phyloP scores from a whole-genome alignment of 2,797 vertebrate species.

The Picus viridis region DNA sequence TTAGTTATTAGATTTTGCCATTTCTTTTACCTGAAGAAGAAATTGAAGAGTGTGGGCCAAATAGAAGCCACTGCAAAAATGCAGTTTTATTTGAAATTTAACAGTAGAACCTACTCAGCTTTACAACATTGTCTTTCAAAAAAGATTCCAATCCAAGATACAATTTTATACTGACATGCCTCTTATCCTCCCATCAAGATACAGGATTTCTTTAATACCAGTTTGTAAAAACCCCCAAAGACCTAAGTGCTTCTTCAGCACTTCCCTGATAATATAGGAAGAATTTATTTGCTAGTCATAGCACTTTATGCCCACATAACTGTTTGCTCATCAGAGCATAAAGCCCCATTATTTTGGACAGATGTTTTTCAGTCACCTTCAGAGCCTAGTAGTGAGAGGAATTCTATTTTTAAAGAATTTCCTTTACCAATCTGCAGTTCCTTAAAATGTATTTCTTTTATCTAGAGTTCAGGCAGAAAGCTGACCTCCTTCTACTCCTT shows the following conservation, averaged over 20 bases:
- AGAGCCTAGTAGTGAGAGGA: background rate
- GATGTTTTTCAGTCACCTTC: background rate
- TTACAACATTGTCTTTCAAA: background rate
- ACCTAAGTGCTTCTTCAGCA: slow-evolving; percentile 9
- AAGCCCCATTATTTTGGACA: slow-evolving; percentile 6
- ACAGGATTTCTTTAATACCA: slow-evolving; percentile 15
- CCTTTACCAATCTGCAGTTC: background rate
- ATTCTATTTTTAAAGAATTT: slow-evolving; percentile 8
- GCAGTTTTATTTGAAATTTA: background rate
- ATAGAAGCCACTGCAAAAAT: background rate
- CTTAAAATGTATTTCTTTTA: background rate
- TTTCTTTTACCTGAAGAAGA: background rate
- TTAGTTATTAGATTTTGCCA: background rate
- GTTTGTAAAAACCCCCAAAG: slow-evolving; percentile 37
- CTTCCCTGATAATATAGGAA: slow-evolving; percentile 25
- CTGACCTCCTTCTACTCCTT: background rate
- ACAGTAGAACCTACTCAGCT: background rate
- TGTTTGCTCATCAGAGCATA: slow-evolving; percentile 35
- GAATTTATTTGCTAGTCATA: slow-evolving; percentile 21
- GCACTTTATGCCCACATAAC: slow-evolving; percentile 5
- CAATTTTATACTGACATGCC: background rate
- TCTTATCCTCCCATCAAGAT: background rate
- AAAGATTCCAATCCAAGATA: background rate
- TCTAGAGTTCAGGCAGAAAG: background rate
- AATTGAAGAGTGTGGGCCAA: background rate